Evolutionary conservation across 2,888 invertebrate genomes (phyloP).

Genomic region (Drosophila sordidapex): DNA sequence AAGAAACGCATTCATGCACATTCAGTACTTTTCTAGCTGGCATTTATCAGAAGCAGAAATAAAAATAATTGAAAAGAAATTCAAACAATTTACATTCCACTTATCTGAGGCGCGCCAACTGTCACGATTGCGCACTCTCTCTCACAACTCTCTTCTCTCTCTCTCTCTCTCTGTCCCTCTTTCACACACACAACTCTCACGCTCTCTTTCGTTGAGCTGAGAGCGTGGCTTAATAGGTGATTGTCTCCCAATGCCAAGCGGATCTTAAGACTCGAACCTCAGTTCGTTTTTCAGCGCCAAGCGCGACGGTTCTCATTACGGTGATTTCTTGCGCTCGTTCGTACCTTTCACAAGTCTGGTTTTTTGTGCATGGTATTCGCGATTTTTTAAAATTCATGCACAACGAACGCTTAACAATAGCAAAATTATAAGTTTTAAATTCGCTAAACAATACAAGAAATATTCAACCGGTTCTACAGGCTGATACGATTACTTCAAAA

Average conservation of each 20-base stretch:
- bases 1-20: constrained; percentile 40
- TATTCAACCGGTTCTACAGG: constrained; percentile 64
- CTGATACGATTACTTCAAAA: constrained; percentile 32
- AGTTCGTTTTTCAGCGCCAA: constrained; percentile 58
- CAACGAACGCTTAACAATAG: constrained; percentile 43
- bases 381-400: constrained; percentile 57
- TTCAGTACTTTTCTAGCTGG: constrained; percentile 34
- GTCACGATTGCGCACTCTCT: constrained; percentile 56
- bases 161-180: constrained; percentile 3
- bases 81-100: constrained; percentile 68
- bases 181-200: neutral
- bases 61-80: constrained; percentile 74
- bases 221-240: constrained; percentile 32
- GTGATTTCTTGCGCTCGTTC: constrained; percentile 11
- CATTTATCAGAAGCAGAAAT: constrained; percentile 55
- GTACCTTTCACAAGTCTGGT: constrained; percentile 11
- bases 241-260: constrained; percentile 47
- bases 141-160: constrained; percentile 19
- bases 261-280: constrained; percentile 42
- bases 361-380: constrained; percentile 42
- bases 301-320: constrained; percentile 52
- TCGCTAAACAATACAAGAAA: constrained; percentile 37
- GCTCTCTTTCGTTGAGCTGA: constrained; percentile 19
- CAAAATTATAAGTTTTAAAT: constrained; percentile 50
- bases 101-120: constrained; percentile 62